These are phyloP conservation scores for Harpalus rufipes DNA, from an alignment of 2,888 invertebrate genomes.

Conservation along the genomic window DNA sequence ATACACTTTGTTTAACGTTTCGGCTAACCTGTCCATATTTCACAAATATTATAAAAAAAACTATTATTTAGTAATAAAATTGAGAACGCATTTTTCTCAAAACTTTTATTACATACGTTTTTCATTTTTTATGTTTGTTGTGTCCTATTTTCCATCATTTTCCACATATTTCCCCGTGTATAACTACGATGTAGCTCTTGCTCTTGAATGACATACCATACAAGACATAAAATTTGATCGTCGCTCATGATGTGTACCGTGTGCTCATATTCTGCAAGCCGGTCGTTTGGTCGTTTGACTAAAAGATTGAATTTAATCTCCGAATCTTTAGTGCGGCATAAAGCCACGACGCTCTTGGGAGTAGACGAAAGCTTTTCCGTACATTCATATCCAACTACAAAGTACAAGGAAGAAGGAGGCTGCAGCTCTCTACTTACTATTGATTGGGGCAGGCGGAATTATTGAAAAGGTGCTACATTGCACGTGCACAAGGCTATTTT, in stretches of 20 bases:
- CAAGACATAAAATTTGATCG: slow-evolving; percentile 3
- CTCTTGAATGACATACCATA: not conserved
- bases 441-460: not conserved
- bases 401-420: not conserved
- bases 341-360: slow-evolving; percentile 5
- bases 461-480: not conserved
- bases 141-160: too few species aligned
- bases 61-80: too few species aligned
- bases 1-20: too few species aligned
- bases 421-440: not conserved
- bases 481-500: too few species aligned
- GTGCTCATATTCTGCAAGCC: slow-evolving; percentile 22
- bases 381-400: slow-evolving; percentile 31
- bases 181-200: too few species aligned
- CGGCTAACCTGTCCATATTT: too few species aligned
- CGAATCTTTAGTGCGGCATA: slow-evolving; percentile 46
- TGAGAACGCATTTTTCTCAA: too few species aligned
- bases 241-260: not conserved
- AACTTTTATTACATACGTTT: too few species aligned
- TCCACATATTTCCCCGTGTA: too few species aligned
- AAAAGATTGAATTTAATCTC: slow-evolving; percentile 54
- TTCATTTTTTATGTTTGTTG: too few species aligned
- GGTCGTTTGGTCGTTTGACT: slow-evolving; percentile 45
- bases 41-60: too few species aligned
- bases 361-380: slow-evolving; percentile 34